Conservation (phyloP, 2,797 vertebrate genomes). For the Lepidocolaptes lacrymiger region DNA sequence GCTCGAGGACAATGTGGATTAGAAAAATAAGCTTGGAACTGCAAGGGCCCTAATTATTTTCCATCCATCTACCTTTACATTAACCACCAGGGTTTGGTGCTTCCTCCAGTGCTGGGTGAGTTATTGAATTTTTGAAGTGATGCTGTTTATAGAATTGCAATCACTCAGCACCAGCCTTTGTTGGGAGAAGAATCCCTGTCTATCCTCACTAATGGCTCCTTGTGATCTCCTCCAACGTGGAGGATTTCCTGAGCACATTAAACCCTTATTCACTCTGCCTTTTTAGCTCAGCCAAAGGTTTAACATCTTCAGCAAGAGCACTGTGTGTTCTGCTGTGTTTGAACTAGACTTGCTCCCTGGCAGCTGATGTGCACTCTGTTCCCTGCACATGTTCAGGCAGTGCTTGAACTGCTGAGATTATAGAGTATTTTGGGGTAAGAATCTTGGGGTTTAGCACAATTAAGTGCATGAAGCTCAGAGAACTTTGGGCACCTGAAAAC, state of each 20-base stretch:
- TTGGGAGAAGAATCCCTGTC: slow-evolving; percentile 1
- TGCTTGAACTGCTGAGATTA: neutral
- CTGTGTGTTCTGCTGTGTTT: neutral
- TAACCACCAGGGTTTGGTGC: neutral
- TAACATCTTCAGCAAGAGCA: neutral
- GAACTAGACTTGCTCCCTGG: neutral
- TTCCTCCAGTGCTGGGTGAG: neutral
- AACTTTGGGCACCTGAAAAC: neutral
- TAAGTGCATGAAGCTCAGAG: neutral
- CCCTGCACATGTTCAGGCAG: neutral
- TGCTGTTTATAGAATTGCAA: slow-evolving; percentile 24
- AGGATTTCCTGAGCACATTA: slow-evolving; percentile 45
- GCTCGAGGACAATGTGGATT: neutral
- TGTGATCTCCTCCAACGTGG: neutral
- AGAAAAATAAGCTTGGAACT: neutral
- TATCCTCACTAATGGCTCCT: slow-evolving; percentile 23
- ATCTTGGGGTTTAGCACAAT: neutral
- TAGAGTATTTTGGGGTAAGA: neutral
- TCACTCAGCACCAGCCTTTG: neutral
- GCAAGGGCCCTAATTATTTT: slow-evolving; percentile 1
- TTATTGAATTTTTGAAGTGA: neutral
- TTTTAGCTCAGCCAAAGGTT: slow-evolving; percentile 23
- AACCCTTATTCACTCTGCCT: slow-evolving; percentile 38
- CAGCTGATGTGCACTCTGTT: neutral
- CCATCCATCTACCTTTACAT: neutral